Percentiles rank a stretch among this genome's conserved stretches.
phyloP scores from a whole-genome alignment of 2,888 invertebrate genomes.

The Nephrotoma flavescens region DNA sequence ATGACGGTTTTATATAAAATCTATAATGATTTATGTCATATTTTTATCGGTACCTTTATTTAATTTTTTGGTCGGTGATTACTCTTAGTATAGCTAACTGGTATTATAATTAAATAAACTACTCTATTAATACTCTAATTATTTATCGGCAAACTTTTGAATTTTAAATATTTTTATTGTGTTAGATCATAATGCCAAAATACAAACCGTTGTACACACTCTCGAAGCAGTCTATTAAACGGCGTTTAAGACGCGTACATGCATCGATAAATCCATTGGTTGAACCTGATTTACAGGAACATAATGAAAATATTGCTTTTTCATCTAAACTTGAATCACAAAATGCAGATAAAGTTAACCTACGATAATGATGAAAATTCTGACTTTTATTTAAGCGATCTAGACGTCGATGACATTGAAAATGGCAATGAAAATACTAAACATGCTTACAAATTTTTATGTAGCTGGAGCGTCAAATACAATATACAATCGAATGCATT shows the following conservation, averaged over 20 bases:
- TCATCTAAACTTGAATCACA: neutral
- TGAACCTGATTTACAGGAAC: neutral
- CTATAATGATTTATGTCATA: too few species aligned
- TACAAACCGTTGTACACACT: neutral
- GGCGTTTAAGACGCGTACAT: neutral
- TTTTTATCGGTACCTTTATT: too few species aligned
- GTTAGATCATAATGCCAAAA: neutral
- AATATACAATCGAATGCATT: neutral
- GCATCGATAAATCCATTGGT: neutral
- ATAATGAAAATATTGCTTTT: neutral
- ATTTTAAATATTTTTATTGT: neutral
- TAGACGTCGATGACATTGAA: neutral
- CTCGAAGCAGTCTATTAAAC: neutral
- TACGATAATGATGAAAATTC: neutral
- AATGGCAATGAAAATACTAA: neutral
- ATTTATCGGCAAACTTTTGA: neutral
- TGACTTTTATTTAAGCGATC: neutral
- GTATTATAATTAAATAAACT: too few species aligned
- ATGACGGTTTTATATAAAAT: too few species aligned
- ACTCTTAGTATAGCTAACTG: neutral
- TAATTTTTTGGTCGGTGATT: neutral
- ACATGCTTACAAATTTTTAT: neutral
- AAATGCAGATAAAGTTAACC: neutral
- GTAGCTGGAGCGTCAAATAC: neutral
- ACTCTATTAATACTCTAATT: too few species aligned